These are phyloP conservation scores for Hylaeus anthracinus DNA, from an alignment of 1,140 invertebrate genomes.

Conservation along the genomic window DNA sequence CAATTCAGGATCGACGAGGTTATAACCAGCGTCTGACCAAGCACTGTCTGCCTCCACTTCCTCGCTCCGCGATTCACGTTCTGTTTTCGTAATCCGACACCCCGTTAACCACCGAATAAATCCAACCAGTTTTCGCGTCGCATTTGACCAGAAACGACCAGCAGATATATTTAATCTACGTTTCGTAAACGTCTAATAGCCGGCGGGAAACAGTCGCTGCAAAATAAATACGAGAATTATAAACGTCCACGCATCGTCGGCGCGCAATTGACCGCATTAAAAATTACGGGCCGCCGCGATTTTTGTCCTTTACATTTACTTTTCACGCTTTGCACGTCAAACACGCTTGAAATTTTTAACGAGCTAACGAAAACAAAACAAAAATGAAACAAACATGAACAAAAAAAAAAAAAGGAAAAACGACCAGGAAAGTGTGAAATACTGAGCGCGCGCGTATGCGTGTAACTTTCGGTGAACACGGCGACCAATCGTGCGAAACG, in stretches of 20 bases:
- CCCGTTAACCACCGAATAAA: not conserved
- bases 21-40: not conserved
- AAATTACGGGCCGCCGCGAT: slow-evolving; percentile 8
- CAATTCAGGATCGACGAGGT: too few relatives aligned
- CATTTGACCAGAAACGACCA: not conserved
- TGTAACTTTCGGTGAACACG: slow-evolving; percentile 36
- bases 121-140: not conserved
- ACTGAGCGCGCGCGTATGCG: slow-evolving; percentile 27
- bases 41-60: not conserved
- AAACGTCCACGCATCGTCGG: not conserved
- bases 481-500: slow-evolving; percentile 47
- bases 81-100: not conserved
- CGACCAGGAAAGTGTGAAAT: slow-evolving; percentile 8
- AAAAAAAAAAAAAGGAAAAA: not conserved
- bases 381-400: not conserved
- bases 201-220: too few relatives aligned
- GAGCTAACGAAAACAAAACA: not conserved
- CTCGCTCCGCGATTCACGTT: not conserved
- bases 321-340: slow-evolving; percentile 53
- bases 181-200: not conserved
- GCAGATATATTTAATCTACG: not conserved
- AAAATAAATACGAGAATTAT: slow-evolving; percentile 19
- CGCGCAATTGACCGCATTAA: not conserved
- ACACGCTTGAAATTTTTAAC: slow-evolving; percentile 46
- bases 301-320: slow-evolving; percentile 19